A percentile compares a stretch with the other conserved stretches of the same genome.
These are phyloP conservation scores for Thymelicus acteon DNA, from an alignment of 2,888 invertebrate genomes.

Conservation along the genomic window DNA sequence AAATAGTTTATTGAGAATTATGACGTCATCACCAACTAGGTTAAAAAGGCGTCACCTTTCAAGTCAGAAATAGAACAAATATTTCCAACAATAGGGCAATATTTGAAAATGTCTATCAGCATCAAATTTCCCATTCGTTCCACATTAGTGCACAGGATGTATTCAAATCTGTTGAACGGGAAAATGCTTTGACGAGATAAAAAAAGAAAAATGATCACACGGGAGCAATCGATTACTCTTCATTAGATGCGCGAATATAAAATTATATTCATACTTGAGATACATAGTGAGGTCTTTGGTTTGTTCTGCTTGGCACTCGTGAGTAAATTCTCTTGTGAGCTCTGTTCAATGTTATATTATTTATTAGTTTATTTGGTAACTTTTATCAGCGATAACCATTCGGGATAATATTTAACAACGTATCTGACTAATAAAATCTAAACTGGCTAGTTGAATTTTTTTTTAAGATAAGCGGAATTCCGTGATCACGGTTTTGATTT, in stretches of 20 bases:
- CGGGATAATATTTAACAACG: no score
- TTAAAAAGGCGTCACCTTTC: no score
- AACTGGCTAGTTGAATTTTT: no score
- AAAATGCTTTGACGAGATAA: conserved; percentile 36
- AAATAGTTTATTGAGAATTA: no score
- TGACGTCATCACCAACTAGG: no score
- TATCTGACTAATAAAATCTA: no score
- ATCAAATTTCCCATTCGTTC: conserved; percentile 9
- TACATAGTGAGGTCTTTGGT: not conserved
- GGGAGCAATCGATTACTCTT: conserved; percentile 51
- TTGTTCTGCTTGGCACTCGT: not conserved
- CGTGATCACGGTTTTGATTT: no score
- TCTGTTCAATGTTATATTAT: not conserved
- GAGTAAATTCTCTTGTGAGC: not conserved
- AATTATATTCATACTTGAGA: conserved; percentile 14
- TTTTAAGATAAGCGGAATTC: no score
- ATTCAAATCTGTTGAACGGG: conserved; percentile 30
- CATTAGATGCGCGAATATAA: conserved; percentile 42
- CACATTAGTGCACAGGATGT: conserved; percentile 6
- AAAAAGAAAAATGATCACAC: conserved; percentile 21
- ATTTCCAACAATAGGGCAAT: not conserved
- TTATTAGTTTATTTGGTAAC: not conserved
- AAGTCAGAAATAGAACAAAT: not conserved
- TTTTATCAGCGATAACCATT: no score
- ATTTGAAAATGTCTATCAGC: not conserved